Evolutionary conservation across 2,113 vertebrate genomes (phyloP).

Genomic region (Apistogramma diplotaenia): DNA sequence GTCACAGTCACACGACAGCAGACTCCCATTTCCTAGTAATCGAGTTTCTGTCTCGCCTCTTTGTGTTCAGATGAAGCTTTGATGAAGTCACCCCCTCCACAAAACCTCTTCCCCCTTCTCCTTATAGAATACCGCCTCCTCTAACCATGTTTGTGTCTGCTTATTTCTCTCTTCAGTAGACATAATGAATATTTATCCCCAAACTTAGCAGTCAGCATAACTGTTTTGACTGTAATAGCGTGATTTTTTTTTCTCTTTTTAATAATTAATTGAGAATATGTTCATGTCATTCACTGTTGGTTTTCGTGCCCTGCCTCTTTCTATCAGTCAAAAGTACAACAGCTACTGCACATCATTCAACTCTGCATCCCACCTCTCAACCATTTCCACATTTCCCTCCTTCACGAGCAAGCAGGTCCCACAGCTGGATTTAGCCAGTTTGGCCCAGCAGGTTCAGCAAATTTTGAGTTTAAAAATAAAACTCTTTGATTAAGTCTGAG

Average conservation of each 20-base stretch:
- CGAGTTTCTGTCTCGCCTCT: constrained; percentile 70
- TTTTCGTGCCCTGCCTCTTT: neutral
- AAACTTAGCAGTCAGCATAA: neutral
- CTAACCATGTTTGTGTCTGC: constrained; percentile 10
- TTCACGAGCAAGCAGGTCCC: neutral
- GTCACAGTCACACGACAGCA: constrained; percentile 61
- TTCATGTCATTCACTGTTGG: neutral
- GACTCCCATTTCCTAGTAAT: constrained; percentile 74
- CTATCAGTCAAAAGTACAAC: neutral
- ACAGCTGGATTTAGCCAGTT: neutral
- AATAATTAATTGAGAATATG: neutral
- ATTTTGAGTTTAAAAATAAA: neutral
- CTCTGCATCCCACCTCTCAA: too few relatives aligned
- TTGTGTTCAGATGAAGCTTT: constrained; percentile 64
- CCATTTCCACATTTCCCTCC: neutral
- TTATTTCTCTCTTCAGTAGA: constrained; percentile 44
- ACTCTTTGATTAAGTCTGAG: neutral
- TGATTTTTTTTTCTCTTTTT: neutral
- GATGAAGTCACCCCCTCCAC: constrained; percentile 44
- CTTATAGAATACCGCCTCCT: neutral
- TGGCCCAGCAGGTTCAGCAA: neutral
- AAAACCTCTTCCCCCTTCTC: neutral
- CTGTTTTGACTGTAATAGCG: neutral
- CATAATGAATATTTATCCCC: constrained; percentile 49
- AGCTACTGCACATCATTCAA: too few relatives aligned